A percentile compares a stretch with the other conserved stretches of the same genome.
Conservation (phyloP, 2,888 invertebrate species). For the Nephrotoma appendiculata region DNA sequence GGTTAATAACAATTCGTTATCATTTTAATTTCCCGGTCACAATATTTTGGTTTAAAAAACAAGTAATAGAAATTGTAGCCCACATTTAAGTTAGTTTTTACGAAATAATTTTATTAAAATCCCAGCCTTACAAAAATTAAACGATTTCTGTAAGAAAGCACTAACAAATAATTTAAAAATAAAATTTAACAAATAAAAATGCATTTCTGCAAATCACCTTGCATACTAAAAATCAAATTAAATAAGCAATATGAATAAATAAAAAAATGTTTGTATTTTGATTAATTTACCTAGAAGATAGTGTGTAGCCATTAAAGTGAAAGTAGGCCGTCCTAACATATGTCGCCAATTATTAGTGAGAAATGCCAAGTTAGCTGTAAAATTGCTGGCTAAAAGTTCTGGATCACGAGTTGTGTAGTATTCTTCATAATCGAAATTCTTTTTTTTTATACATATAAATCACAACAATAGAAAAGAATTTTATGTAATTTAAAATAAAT, state of each 20-base stretch:
- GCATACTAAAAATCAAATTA: not conserved
- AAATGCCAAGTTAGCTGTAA: conserved; percentile 87
- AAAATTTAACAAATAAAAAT: not conserved
- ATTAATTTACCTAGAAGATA: conserved; percentile 60
- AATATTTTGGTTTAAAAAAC: too few relatives aligned
- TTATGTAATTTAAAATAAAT: not conserved
- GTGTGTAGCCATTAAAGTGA: conserved; percentile 76
- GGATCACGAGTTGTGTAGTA: conserved; percentile 96
- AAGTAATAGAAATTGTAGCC: too few relatives aligned
- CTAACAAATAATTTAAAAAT: not conserved
- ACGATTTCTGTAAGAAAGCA: not conserved
- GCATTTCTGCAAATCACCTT: not conserved
- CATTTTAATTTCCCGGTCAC: too few relatives aligned
- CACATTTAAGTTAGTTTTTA: too few relatives aligned
- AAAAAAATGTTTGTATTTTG: not conserved
- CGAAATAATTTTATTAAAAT: too few relatives aligned
- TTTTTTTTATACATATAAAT: conserved; percentile 18
- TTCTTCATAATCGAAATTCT: conserved; percentile 84
- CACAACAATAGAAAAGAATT: conserved; percentile 9
- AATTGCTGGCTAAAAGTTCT: conserved; percentile 85
- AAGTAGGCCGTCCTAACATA: conserved; percentile 91
- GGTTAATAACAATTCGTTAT: too few relatives aligned
- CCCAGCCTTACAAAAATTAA: not conserved
- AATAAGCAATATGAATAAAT: not conserved
- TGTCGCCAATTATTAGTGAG: conserved; percentile 94